phyloP scores from a whole-genome alignment of 2,797 vertebrate genomes.

The Pteropus rufus region DNA sequence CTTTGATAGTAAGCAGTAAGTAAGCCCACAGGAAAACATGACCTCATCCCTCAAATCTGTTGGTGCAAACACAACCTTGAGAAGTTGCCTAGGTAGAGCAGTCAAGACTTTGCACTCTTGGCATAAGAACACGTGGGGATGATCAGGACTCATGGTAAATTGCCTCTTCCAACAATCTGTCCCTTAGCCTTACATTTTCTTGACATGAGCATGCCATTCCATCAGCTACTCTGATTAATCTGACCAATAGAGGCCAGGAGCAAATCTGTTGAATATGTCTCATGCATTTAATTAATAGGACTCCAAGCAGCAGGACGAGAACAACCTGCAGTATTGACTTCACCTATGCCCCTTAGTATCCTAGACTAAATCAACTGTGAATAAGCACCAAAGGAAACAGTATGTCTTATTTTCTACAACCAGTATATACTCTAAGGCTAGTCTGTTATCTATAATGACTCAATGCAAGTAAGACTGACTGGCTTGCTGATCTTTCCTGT shows the following conservation, averaged over 20 bases:
- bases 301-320: background rate
- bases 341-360: background rate
- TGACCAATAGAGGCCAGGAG: background rate
- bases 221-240: background rate
- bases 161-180: background rate
- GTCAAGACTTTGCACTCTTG: background rate
- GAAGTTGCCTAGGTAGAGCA: background rate
- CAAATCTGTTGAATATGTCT: constrained; percentile 27
- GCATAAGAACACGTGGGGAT: background rate
- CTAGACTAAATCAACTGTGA: background rate
- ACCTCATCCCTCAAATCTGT: background rate
- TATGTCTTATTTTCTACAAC: background rate
- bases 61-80: background rate
- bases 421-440: background rate
- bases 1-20: background rate
- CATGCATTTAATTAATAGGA: background rate
- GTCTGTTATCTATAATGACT: background rate
- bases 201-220: constrained; percentile 25
- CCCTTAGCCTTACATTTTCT: background rate
- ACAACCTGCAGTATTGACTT: background rate
- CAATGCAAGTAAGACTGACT: background rate
- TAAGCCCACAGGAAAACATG: background rate
- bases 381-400: background rate
- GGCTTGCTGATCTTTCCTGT: background rate
- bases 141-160: background rate